phyloP scores from a whole-genome alignment of 2,888 invertebrate genomes.

The Drosophila differens region DNA sequence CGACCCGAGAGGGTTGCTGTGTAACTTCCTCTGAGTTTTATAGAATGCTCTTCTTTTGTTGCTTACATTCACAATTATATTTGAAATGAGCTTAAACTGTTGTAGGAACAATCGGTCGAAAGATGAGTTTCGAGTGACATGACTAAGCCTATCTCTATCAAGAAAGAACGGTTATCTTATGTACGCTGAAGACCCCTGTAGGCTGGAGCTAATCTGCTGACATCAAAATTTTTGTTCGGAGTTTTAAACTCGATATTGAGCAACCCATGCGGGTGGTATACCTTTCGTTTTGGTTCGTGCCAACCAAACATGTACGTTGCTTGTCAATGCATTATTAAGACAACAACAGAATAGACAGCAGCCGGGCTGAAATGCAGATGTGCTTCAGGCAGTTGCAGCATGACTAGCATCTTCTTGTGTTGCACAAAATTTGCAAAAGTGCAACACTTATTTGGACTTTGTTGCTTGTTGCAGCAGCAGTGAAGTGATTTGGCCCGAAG shows the following conservation, averaged over 20 bases:
- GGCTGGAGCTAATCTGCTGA: not conserved
- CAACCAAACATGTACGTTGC: constrained; percentile 15
- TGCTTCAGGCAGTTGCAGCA: constrained; percentile 10
- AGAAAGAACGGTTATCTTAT: not conserved
- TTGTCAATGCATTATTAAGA: constrained; percentile 77
- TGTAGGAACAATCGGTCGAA: not conserved
- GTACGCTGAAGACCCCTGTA: no score
- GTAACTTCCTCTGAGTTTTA: not conserved
- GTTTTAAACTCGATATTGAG: not conserved
- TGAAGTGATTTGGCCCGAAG: constrained; percentile 29
- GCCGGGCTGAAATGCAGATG: constrained; percentile 16
- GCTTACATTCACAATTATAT: not conserved
- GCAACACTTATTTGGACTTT: constrained; percentile 69
- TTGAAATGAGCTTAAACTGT: not conserved
- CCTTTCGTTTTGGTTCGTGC: constrained; percentile 12
- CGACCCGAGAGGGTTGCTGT: constrained; percentile 26
- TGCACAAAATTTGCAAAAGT: constrained; percentile 52
- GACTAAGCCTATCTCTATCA: no score
- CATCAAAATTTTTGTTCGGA: not conserved
- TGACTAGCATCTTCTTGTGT: constrained; percentile 25
- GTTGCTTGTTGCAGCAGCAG: constrained; percentile 40
- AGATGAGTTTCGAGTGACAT: not conserved
- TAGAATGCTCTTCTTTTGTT: not conserved
- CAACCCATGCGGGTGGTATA: constrained; percentile 14
- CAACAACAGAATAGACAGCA: constrained; percentile 48